A percentile compares a stretch with the other conserved stretches of the same genome.
phyloP scores from a whole-genome alignment of 2,797 vertebrate genomes.

The Bufotes viridis region DNA sequence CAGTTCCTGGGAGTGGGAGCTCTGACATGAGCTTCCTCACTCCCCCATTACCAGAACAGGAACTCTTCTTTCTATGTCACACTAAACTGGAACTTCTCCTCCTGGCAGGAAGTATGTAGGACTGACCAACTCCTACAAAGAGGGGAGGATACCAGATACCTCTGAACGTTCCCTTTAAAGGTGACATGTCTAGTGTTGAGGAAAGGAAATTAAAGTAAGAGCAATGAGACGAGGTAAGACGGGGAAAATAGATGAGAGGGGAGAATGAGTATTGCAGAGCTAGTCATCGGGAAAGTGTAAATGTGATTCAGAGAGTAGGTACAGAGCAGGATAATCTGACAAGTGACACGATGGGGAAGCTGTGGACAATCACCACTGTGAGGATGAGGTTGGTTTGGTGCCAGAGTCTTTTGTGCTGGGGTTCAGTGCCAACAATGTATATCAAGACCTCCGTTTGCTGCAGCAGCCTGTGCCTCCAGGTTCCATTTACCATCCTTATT shows the following conservation, averaged over 20 bases:
- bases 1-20: too few species aligned
- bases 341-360: slow-evolving; percentile 31
- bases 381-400: slow-evolving; percentile 37
- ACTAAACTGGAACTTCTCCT: too few species aligned
- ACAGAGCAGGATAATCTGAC: slow-evolving; percentile 26
- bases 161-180: not conserved
- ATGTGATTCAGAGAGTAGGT: slow-evolving; percentile 14
- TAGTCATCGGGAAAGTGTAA: slow-evolving; percentile 10
- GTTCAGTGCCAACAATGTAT: slow-evolving; percentile 3
- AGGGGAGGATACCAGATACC: not conserved
- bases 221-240: not conserved
- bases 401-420: slow-evolving; percentile 29
- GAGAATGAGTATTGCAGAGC: not conserved
- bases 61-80: too few species aligned
- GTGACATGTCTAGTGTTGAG: not conserved
- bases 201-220: slow-evolving; percentile 1
- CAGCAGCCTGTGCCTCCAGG: not conserved
- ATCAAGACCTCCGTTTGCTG: slow-evolving; percentile 19
- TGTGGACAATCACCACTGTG: not conserved
- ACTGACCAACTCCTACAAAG: too few species aligned
- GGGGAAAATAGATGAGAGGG: slow-evolving; percentile 17
- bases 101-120: too few species aligned
- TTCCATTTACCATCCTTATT: slow-evolving; percentile 17
- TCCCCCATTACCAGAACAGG: too few species aligned
- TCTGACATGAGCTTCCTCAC: too few species aligned